These are phyloP conservation scores for Synanthedon andrenaeformis DNA, from an alignment of 2,888 invertebrate genomes.

Conservation along the genomic window DNA sequence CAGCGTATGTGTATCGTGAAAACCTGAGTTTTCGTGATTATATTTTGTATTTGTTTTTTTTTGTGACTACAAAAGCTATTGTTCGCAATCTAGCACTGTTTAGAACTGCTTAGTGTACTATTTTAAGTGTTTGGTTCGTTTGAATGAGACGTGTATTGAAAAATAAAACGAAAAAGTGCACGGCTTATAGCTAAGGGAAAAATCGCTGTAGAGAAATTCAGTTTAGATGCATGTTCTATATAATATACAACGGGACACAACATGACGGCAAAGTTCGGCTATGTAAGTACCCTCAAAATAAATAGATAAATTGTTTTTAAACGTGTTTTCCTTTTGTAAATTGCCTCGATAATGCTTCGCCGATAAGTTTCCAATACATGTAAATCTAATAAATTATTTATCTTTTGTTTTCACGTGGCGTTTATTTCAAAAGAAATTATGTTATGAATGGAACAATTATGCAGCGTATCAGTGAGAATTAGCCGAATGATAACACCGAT, in stretches of 20 bases:
- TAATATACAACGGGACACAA: constrained; percentile 70
- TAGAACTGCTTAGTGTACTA: constrained; percentile 46
- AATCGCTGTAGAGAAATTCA: constrained; percentile 55
- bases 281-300: constrained; percentile 43
- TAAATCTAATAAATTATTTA: constrained; percentile 2
- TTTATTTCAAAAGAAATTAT: background rate
- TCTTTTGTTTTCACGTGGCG: constrained; percentile 5
- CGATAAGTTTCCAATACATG: no score
- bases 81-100: constrained; percentile 42
- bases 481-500: background rate
- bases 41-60: constrained; percentile 48
- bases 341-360: no score
- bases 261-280: constrained; percentile 73
- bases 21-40: constrained; percentile 39
- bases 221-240: constrained; percentile 67
- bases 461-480: background rate
- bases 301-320: no score
- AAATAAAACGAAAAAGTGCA: constrained; percentile 64
- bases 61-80: constrained; percentile 63
- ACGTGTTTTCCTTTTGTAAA: no score
- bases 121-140: constrained; percentile 58
- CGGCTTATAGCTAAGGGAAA: constrained; percentile 57
- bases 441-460: background rate
- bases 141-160: constrained; percentile 58
- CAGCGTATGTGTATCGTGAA: constrained; percentile 41